Percentiles rank a stretch among this genome's conserved stretches.
Conservation (phyloP, 2,888 invertebrate species). For the Nysson spinosus region DNA sequence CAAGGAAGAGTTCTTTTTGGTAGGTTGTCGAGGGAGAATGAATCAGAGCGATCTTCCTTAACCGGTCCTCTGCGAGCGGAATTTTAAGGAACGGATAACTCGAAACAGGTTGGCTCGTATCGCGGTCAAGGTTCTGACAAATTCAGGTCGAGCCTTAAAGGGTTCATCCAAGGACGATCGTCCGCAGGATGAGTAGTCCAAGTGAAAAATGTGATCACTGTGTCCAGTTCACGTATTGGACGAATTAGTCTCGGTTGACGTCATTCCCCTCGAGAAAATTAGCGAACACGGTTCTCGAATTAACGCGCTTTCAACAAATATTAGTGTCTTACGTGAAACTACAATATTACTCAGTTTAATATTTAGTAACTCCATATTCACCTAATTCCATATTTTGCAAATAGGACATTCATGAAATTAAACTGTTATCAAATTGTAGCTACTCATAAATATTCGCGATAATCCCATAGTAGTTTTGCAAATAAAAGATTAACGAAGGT, state of each 20-base stretch:
- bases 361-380: too few relatives aligned
- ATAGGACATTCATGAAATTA: too few relatives aligned
- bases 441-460: too few relatives aligned
- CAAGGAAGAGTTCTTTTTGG: neutral
- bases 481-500: too few relatives aligned
- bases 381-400: too few relatives aligned
- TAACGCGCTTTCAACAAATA: too few relatives aligned
- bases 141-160: constrained; percentile 67
- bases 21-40: neutral
- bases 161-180: constrained; percentile 55
- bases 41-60: neutral
- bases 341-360: too few relatives aligned
- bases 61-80: constrained; percentile 2
- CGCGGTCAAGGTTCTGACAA: constrained; percentile 68
- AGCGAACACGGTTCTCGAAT: too few relatives aligned
- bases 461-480: too few relatives aligned
- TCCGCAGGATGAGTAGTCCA: constrained; percentile 38
- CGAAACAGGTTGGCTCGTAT: constrained; percentile 53
- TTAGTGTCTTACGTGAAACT: too few relatives aligned
- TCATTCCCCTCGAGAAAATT: neutral
- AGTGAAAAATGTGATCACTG: constrained; percentile 13
- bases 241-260: constrained; percentile 6
- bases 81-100: constrained; percentile 26
- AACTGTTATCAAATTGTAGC: too few relatives aligned
- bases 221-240: neutral